Evolutionary conservation across 1,140 invertebrate genomes (phyloP).

Genomic region (Campoletis sonorensis): DNA sequence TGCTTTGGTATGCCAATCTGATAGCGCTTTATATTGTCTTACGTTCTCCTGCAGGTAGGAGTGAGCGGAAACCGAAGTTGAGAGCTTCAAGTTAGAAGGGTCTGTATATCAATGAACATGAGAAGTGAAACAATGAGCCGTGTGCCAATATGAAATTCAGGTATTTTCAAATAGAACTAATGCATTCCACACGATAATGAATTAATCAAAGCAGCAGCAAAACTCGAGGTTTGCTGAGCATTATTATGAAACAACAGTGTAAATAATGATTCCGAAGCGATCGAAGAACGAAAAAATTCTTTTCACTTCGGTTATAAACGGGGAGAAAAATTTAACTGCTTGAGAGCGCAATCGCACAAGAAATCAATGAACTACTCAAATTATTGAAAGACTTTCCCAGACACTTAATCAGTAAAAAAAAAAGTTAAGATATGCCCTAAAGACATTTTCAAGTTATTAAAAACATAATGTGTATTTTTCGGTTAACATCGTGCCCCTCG

Average conservation of each 20-base stretch:
- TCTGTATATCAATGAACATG: not conserved
- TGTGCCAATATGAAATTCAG: no score
- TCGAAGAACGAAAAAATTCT: no score
- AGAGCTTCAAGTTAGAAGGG: not conserved
- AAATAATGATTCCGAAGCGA: no score
- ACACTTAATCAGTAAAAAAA: no score
- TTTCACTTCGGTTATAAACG: no score
- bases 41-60: conserved; percentile 46
- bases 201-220: not conserved
- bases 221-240: not conserved
- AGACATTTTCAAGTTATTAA: conserved; percentile 38
- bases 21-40: conserved; percentile 60
- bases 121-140: not conserved
- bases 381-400: no score
- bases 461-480: conserved; percentile 22
- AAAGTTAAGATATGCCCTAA: not conserved
- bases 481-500: conserved; percentile 23
- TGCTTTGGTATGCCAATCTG: conserved; percentile 55
- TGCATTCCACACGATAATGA: no score
- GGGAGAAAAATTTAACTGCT: no score
- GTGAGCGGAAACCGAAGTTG: not conserved
- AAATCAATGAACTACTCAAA: no score
- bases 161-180: no score
- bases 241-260: no score
- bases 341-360: no score